Evolutionary conservation across 92 coral and sea anemone species (phyloP).

Genomic region (Zoanthus gigantus): DNA sequence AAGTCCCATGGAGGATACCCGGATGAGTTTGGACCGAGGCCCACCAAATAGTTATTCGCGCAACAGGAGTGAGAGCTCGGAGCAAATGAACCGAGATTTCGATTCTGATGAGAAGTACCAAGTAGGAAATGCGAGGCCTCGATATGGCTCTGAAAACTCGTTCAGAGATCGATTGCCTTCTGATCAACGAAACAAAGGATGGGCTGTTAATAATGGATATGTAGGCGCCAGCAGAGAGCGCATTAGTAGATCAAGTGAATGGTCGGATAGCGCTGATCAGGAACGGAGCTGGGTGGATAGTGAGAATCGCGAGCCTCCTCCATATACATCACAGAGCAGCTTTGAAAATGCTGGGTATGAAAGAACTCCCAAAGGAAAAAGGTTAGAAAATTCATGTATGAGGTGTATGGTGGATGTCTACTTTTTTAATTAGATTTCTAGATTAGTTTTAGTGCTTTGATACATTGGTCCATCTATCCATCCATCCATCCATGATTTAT

Average conservation of each 20-base stretch:
- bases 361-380: conserved; percentile 14
- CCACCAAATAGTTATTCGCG: conserved; percentile 49
- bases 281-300: conserved; percentile 81
- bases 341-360: conserved; percentile 35
- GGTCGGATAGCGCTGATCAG: conserved; percentile 47
- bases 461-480: too few relatives aligned
- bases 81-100: background rate
- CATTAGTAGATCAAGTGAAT: conserved; percentile 33
- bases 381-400: background rate
- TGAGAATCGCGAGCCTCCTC: conserved; percentile 78
- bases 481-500: too few relatives aligned
- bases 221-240: conserved; percentile 66
- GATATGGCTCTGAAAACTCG: background rate
- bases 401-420: too few relatives aligned
- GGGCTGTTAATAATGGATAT: conserved; percentile 53
- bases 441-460: too few relatives aligned
- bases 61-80: background rate
- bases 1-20: conserved; percentile 71
- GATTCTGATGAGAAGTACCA: background rate
- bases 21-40: conserved; percentile 47
- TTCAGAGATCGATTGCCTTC: conserved; percentile 7
- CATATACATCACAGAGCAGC: conserved; percentile 81
- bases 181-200: background rate
- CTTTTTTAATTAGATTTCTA: too few relatives aligned
- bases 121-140: background rate